A percentile compares a stretch with the other conserved stretches of the same genome.
These are phyloP conservation scores for Sylvilagus floridanus DNA, from an alignment of 2,797 vertebrate species.

Conservation along the genomic window DNA sequence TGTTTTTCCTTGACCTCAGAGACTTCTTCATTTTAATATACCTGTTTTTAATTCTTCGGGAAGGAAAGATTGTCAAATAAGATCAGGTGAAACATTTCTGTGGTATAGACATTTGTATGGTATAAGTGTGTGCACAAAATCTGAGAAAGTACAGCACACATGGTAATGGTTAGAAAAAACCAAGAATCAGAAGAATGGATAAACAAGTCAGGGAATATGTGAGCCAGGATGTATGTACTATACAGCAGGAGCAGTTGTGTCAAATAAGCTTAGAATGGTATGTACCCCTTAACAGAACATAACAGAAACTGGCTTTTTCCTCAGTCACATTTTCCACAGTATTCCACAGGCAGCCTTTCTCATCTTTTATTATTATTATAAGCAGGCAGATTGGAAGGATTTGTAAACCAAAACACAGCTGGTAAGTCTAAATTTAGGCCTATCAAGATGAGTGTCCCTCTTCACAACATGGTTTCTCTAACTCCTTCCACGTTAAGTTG, in stretches of 20 bases:
- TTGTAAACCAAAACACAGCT: conserved; percentile 83
- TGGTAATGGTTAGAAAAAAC: neutral
- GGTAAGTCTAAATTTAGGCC: conserved; percentile 79
- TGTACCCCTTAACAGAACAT: neutral
- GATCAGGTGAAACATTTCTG: neutral
- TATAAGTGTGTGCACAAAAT: neutral
- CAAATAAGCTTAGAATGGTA: conserved; percentile 61
- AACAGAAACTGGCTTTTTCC: neutral
- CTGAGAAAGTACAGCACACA: neutral
- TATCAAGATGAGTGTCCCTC: conserved; percentile 76
- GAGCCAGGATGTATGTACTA: neutral
- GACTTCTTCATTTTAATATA: neutral
- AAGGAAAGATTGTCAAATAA: conserved; percentile 8
- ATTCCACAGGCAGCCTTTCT: conserved; percentile 62
- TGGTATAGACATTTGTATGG: neutral
- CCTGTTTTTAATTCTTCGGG: neutral
- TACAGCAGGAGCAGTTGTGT: conserved; percentile 24
- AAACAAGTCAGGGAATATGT: neutral
- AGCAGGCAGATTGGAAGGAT: conserved; percentile 77
- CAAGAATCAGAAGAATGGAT: neutral
- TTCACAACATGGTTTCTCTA: conserved; percentile 71
- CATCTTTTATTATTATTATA: conserved; percentile 81
- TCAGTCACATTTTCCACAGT: conserved; percentile 45
- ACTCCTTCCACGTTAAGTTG: conserved; percentile 48
- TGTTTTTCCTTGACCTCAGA: neutral